Evolutionary conservation across 2,888 invertebrate genomes (phyloP), one percentile per base, ranked within the genome.

Genomic region (Hyalella azteca): DNA sequence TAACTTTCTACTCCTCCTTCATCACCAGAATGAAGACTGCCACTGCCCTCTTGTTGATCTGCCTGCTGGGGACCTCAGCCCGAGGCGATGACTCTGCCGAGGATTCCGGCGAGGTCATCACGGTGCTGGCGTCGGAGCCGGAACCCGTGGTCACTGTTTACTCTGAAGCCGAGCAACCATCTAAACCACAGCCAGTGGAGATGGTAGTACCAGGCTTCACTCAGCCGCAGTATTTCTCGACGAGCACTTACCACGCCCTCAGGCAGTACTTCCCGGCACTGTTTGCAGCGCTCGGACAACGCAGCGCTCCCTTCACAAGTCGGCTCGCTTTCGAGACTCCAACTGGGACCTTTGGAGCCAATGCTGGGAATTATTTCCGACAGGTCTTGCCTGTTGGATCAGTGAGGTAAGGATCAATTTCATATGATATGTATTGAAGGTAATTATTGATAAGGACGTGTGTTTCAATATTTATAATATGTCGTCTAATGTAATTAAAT

Each of bases 221-320:
- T 66, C 36, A 66, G 39, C 66, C 66, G 5, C 66, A 66, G 39
- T 66, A 54, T 29, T 66, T 66, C 36, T 66, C 36, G 36, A 5
- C 66, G 3, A 26, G 26, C 26, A 26, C 54, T 29, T 26, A 26
- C 54, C 54, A 22, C 2, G 54, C 9, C 9, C 54, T 54, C 9
- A 54, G 26, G 54, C 54, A 54, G 19, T 54, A 54, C 26, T 54
- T 54, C 13, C 54, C 54, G 29, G 54, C 54, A 22, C 19, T 54
- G 19, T 54, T 54, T 22, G 13, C 54, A 7, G 13, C 54, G 29
- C 26, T 54, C 26, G 54, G 54, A 7, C 54, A 54, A 22, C 9
- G 26, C 54, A 54, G 54, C 54, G 4, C 26, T 26, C 22, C 26
- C 19, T 26, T 54, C 54, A 29, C 54, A 54, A 54, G 54, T 54